These are phyloP conservation scores for Sapajus apella DNA, from an alignment of 2,113 vertebrate species.

Conservation along the genomic window DNA sequence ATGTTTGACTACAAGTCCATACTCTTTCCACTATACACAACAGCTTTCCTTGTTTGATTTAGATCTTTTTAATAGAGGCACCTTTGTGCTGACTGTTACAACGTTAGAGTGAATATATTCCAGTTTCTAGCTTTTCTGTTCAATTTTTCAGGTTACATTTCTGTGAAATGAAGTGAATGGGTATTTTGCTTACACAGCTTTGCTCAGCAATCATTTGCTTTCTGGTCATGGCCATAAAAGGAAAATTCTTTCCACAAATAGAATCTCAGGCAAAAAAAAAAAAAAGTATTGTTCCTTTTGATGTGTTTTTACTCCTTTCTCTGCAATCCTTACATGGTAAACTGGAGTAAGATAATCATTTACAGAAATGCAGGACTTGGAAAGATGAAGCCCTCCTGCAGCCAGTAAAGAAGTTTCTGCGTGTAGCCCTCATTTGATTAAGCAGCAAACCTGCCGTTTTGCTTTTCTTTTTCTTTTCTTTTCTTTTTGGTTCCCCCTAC, in stretches of 20 bases:
- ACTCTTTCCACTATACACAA: background rate
- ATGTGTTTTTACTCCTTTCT: slow-evolving; percentile 69
- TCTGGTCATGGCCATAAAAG: slow-evolving; percentile 74
- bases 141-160: slow-evolving; percentile 63
- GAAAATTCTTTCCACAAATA: slow-evolving; percentile 75
- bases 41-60: background rate
- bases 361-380: background rate
- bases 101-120: background rate
- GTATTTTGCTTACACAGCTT: slow-evolving; percentile 66
- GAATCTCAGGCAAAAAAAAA: slow-evolving; percentile 7
- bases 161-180: slow-evolving; percentile 58
- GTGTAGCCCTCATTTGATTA: background rate
- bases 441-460: background rate
- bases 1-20: background rate
- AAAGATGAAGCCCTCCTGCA: background rate
- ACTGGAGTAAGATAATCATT: slow-evolving; percentile 48
- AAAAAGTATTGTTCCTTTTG: slow-evolving; percentile 58
- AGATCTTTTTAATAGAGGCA: background rate
- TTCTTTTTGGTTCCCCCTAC: background rate
- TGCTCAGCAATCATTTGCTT: slow-evolving; percentile 60
- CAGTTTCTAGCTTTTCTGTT: background rate
- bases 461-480: background rate
- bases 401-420: background rate
- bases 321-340: slow-evolving; percentile 76
- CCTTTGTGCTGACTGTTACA: background rate